Evolutionary conservation across 2,113 vertebrate species (phyloP).

Genomic region (Tinamus guttatus): DNA sequence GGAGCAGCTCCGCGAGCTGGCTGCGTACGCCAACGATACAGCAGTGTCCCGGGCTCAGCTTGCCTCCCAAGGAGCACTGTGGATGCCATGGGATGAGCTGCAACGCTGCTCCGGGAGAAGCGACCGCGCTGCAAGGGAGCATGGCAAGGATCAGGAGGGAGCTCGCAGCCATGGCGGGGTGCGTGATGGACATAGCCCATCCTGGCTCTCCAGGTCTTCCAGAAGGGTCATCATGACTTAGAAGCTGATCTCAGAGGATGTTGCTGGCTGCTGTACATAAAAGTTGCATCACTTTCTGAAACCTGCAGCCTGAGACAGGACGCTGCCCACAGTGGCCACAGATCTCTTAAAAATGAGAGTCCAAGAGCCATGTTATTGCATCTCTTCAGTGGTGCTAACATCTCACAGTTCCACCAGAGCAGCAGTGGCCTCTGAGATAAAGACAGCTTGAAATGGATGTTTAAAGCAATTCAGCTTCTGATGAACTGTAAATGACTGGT

Average conservation of each 20-base stretch:
- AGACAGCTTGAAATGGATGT: neutral
- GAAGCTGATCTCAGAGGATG: neutral
- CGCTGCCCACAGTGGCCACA: neutral
- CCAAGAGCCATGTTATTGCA: neutral
- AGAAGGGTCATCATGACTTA: accelerated
- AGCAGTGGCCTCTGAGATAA: neutral
- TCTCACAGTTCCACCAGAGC: neutral
- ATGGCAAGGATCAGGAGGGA: conserved; percentile 1
- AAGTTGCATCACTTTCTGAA: neutral
- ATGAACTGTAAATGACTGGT: neutral
- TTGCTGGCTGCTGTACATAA: neutral
- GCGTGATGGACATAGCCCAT: too few species aligned
- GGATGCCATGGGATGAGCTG: neutral
- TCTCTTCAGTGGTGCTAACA: neutral
- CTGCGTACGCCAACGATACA: neutral
- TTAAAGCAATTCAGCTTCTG: neutral
- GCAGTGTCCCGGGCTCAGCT: neutral
- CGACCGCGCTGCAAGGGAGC: neutral
- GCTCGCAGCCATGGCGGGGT: neutral
- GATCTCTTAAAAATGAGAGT: neutral
- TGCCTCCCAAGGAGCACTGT: conserved; percentile 1
- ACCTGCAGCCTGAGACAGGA: neutral
- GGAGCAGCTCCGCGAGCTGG: neutral
- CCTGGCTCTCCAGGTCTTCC: neutral
- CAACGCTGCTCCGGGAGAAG: neutral